These are phyloP conservation scores for Dasyurus viverrinus DNA, from an alignment of 2,113 vertebrate genomes.

Conservation along the genomic window DNA sequence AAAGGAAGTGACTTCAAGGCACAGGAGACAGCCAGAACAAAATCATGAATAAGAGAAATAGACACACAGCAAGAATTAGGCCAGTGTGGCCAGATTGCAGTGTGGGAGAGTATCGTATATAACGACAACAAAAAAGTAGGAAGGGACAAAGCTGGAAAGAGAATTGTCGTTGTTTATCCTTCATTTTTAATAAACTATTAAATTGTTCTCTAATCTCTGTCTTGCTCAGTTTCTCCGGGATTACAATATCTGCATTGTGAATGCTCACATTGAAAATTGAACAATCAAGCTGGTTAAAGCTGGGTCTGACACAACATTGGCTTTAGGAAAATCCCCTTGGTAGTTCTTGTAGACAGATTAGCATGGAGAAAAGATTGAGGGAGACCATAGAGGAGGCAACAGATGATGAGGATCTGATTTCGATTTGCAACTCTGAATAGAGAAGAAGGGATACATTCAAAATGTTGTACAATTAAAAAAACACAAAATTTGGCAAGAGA, in stretches of 20 bases:
- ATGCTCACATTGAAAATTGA: neutral
- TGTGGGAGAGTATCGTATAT: neutral
- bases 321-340: neutral
- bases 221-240: neutral
- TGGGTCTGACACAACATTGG: neutral
- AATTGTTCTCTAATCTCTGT: too few species aligned
- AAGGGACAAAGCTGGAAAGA: neutral
- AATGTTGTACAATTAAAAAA: neutral
- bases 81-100: neutral
- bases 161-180: too few species aligned
- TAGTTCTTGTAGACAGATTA: neutral
- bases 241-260: neutral
- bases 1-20: neutral
- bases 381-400: neutral
- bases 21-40: neutral
- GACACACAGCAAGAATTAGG: neutral
- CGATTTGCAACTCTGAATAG: neutral
- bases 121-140: neutral
- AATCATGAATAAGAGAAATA: neutral
- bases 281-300: neutral
- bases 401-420: neutral
- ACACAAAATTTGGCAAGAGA: neutral
- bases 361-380: neutral
- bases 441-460: neutral
- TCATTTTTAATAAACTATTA: too few species aligned